Evolutionary conservation across 2,113 vertebrate species (phyloP), one percentile per base, ranked within the genome.

Genomic region (Setophaga kirtlandii): DNA sequence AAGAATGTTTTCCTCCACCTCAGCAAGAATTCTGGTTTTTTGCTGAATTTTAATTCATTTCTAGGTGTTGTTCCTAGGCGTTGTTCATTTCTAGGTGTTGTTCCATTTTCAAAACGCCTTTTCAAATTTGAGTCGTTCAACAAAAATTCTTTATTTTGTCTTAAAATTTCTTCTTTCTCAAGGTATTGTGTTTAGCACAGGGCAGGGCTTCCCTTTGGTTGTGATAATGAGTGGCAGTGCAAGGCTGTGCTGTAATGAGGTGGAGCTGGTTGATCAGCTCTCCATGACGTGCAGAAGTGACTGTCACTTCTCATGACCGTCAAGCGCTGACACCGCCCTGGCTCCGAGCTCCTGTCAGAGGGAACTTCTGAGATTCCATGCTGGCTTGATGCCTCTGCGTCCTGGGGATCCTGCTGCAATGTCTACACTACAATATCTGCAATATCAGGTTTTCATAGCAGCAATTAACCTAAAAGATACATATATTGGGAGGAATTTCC

Each of bases 231-330:
- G 64, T 84, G 90, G 71, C 69, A 44, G 53, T 53, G 83, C 63
- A 88, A 52, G 91, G 83, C 15, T 87, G 86, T 24, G 4, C 46
- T 75, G 64, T 55, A 75, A 74, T 90, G 83, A 74, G 56, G 70
- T 65, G 94, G 90, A 83, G 78, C 90, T 97, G 94, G 88, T 88
- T 96, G 96, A 97, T 97, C 94, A 97, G 73, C 89, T 97, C 87
- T 52, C 76, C 94, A 37, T 94, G 91, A 89, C 50, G 30, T 87
- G 64, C 73, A 91, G 91, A 90, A 79, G 53, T 89, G 90, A 67
- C 96, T 80, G 93, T 96, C 80, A 35, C 27, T 87, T 60, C 65
- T 93, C 10, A 5, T 95, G 96, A 90, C 95, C 23, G 2, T 97
- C 91, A 71, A 42, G 59, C 55, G 25, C 67, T 92, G 87, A 82